Base-by-base conservation (phyloP, 2,888 invertebrate species). In the Sipha maydis region DNA sequence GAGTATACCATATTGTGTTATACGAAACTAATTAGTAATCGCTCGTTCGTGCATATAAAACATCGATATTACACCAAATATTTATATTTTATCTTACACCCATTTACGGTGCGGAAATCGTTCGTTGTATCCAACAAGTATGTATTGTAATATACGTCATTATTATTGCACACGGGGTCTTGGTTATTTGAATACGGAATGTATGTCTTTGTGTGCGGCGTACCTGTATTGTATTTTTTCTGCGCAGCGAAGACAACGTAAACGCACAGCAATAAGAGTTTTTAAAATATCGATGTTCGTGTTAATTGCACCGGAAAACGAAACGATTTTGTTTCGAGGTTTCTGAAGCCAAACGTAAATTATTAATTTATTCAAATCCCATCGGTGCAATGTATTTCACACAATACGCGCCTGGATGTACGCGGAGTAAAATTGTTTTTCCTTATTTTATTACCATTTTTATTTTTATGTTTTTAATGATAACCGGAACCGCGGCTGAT, bases 401-500 rank as follows among this genome's bases (percentile, higher is more conserved):
- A 41, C 11, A 41, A 41, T 41, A 41, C 11, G 11, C 3, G 41
- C 8, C 41, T 41, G 11, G 41, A 11, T 41, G 19, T 9, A 14
- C 7, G 28, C 9, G 11, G 11, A 75, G 73, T 38, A 38, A 61
- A 67, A 67, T 48, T 77, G 21, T 31, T 84, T 38, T 85, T 85
- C 48, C 77, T 41, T 48, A 41, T 76, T 76, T 85, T 85, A 67
- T 85, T 85, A 83, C n/a, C 34, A 38, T 83, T 73, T 83, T 85
- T 34, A n/a, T 69, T 77, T 41, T 76, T 56, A 34, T 31, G 9
- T 71, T 25, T 80, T 61, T 88, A 88, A 88, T 67, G 80, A 82
- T 82, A 41, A 82, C 80, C 80, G 88, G 88, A 88, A 82, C 56
- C 56, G 31, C 75, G 88, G 88, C 82, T 80, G 80, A 88, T 88